Evolutionary conservation across 2,797 vertebrate genomes (phyloP).

Genomic region (Rhyacichthys aspro): DNA sequence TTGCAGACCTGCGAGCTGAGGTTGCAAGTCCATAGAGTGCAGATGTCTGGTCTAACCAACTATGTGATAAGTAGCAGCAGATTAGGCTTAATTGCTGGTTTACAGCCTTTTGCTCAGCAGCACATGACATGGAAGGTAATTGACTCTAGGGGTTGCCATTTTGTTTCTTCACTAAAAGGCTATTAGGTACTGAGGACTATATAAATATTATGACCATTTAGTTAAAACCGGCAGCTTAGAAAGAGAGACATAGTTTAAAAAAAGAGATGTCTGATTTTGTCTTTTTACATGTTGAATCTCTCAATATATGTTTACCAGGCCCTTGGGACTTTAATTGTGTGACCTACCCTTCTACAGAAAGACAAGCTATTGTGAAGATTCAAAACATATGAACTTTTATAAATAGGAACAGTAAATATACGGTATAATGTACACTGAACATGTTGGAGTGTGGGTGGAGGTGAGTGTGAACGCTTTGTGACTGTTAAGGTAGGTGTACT

Average conservation of each 20-base stretch:
- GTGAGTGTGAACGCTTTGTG: background rate
- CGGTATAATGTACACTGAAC: background rate
- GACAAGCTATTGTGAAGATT: background rate
- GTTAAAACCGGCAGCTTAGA: too few species aligned
- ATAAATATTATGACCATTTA: too few species aligned
- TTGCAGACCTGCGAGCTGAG: conserved; percentile 7
- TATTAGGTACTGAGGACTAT: too few species aligned
- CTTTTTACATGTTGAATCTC: too few species aligned
- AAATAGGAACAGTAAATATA: background rate
- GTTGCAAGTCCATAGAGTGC: background rate
- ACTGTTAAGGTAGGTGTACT: conserved; percentile 1
- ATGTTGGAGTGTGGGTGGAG: conserved; percentile 11
- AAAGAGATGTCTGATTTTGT: too few species aligned
- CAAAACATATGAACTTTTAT: background rate
- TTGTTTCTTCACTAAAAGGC: too few species aligned
- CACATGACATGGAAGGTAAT: too few species aligned
- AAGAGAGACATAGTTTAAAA: too few species aligned
- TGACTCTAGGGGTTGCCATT: too few species aligned
- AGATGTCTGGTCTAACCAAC: background rate
- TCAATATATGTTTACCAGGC: too few species aligned
- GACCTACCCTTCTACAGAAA: too few species aligned
- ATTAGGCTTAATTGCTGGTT: conserved; percentile 54
- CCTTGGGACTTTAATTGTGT: background rate
- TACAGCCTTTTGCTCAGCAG: conserved; percentile 29
- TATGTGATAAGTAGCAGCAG: background rate